Evolutionary conservation across 2,113 vertebrate genomes (phyloP).

Genomic region (Otus sunia): DNA sequence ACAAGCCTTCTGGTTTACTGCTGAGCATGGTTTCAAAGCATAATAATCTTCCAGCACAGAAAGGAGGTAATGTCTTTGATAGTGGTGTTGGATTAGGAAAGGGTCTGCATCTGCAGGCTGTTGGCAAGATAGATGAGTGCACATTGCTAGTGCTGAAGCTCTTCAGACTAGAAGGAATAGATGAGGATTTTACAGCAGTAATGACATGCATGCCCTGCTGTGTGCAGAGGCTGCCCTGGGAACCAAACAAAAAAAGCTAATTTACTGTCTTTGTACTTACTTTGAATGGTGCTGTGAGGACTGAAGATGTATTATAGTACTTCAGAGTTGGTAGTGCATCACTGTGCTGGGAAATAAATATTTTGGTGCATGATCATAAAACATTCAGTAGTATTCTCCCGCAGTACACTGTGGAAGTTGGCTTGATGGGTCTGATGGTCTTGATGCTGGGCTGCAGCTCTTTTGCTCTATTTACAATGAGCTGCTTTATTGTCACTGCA

Average conservation of each 20-base stretch:
- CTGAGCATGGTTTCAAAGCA: neutral
- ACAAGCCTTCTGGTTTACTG: neutral
- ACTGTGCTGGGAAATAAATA: neutral
- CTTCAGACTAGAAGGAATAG: neutral
- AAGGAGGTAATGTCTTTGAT: neutral
- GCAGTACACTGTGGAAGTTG: neutral
- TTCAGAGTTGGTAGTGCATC: neutral
- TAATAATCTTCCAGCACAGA: neutral
- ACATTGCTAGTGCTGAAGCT: neutral
- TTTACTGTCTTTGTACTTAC: slow-evolving; percentile 1
- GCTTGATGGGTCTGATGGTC: neutral
- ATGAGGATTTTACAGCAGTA: neutral
- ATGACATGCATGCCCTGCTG: slow-evolving; percentile 17
- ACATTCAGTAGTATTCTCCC: neutral
- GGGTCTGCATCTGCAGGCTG: neutral
- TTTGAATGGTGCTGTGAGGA: neutral
- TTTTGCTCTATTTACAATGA: neutral
- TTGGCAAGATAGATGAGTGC: neutral
- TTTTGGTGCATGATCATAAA: neutral
- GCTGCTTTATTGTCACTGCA: neutral
- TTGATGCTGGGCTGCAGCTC: neutral
- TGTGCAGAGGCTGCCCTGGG: slow-evolving; percentile 8
- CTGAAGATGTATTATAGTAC: neutral
- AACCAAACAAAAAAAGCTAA: neutral
- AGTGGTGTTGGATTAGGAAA: neutral